Conservation (phyloP, 2,888 invertebrate species). For the Tachystola acroxantha region DNA sequence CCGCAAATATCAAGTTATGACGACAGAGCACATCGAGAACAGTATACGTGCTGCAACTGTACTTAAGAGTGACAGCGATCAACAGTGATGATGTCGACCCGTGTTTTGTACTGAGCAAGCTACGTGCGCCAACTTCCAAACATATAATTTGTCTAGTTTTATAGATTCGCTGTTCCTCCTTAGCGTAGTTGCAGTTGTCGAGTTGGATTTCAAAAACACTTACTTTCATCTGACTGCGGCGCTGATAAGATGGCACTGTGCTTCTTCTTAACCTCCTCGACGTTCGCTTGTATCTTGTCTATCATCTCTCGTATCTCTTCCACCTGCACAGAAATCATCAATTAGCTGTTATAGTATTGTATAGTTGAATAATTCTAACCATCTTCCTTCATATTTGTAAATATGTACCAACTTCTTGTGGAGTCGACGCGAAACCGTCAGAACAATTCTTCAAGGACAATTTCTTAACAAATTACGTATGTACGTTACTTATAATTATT, state of each 20-base stretch:
- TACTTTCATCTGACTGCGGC: constrained; percentile 99
- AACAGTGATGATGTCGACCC: too few species aligned
- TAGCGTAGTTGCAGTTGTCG: constrained; percentile 5
- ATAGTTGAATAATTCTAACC: too few species aligned
- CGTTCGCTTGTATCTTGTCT: constrained; percentile 99
- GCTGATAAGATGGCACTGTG: constrained; percentile 99
- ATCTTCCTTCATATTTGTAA: too few species aligned
- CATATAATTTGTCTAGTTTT: too few species aligned
- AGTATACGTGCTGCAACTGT: constrained; percentile 2
- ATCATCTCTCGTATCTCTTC: constrained; percentile 99
- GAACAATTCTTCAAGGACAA: neutral
- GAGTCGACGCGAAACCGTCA: neutral
- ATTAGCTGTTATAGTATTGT: too few species aligned
- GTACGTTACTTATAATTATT: too few species aligned
- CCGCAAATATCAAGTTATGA: constrained; percentile 8
- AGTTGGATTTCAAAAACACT: constrained; percentile 59
- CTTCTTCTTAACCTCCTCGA: constrained; percentile 99
- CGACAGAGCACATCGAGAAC: constrained; percentile 10
- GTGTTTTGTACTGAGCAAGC: neutral
- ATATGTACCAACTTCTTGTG: too few species aligned
- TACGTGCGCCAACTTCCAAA: too few species aligned
- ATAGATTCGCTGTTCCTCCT: constrained; percentile 7
- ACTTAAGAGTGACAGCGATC: constrained; percentile 10
- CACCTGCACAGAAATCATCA: constrained; percentile 82
- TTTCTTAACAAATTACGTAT: neutral